These are phyloP conservation scores for Archocentrus centrarchus DNA, from an alignment of 2,113 vertebrate genomes.

Conservation along the genomic window DNA sequence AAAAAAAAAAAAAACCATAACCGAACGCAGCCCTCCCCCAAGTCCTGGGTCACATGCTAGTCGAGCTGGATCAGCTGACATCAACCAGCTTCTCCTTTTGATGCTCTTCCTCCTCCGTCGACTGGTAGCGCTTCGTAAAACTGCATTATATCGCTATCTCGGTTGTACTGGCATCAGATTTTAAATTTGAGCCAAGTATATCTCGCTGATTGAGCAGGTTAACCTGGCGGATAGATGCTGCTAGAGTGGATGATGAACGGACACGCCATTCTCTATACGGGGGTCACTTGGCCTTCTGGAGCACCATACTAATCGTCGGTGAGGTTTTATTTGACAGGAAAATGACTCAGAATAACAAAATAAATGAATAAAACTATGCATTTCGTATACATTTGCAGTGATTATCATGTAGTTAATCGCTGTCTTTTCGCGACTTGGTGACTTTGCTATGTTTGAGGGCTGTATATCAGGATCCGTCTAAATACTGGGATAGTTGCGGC, in stretches of 20 bases:
- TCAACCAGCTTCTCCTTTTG: constrained; percentile 59
- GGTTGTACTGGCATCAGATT: neutral
- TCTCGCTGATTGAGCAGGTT: neutral
- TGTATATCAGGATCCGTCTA: constrained; percentile 32
- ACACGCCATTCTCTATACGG: constrained; percentile 91
- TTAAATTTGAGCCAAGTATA: neutral
- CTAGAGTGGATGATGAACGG: constrained; percentile 91
- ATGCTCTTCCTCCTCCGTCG: constrained; percentile 39
- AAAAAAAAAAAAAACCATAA: neutral
- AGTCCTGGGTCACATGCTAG: constrained; percentile 73
- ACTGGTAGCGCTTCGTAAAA: neutral
- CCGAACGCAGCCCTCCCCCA: constrained; percentile 30
- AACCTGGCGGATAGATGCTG: constrained; percentile 65
- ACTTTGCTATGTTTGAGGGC: neutral
- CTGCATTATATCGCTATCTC: neutral
- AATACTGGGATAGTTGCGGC: neutral
- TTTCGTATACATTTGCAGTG: fast-evolving
- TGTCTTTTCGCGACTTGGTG: neutral
- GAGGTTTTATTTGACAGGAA: constrained; percentile 55
- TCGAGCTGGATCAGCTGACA: constrained; percentile 74
- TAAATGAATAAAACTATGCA: neutral
- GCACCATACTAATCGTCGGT: constrained; percentile 89
- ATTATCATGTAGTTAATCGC: fast-evolving
- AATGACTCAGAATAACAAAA: fast-evolving
- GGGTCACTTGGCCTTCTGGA: constrained; percentile 95